A percentile compares a stretch with the other conserved stretches of the same genome.
These are phyloP conservation scores for Lapara coniferarum DNA, from an alignment of 2,888 invertebrate genomes.

Conservation along the genomic window DNA sequence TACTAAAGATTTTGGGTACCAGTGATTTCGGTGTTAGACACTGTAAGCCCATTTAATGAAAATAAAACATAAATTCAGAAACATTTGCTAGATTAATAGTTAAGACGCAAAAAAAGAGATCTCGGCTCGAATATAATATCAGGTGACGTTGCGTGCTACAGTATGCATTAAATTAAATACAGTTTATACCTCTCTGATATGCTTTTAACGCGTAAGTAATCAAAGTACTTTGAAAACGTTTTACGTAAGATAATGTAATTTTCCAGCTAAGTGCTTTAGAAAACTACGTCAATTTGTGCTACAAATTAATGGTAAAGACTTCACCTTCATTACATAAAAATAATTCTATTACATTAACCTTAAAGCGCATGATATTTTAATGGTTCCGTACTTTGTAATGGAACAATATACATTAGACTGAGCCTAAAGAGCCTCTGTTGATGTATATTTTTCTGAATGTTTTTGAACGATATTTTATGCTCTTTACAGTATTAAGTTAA, in stretches of 20 bases:
- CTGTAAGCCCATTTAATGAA: too few relatives aligned
- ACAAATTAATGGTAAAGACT: neutral
- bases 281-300: neutral
- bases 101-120: too few relatives aligned
- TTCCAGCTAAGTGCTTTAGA: slow-evolving; percentile 1
- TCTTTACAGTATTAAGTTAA: too few relatives aligned
- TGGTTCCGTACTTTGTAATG: neutral
- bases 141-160: neutral
- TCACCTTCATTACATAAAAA: neutral
- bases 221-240: neutral
- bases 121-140: too few relatives aligned
- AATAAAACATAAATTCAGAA: too few relatives aligned
- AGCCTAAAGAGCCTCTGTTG: neutral
- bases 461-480: too few relatives aligned
- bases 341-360: neutral
- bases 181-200: neutral
- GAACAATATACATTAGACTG: neutral
- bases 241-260: neutral
- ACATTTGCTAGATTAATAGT: too few relatives aligned
- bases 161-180: neutral
- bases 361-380: neutral
- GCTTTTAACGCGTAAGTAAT: neutral
- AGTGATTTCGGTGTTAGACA: too few relatives aligned
- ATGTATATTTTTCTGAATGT: neutral
- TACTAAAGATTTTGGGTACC: too few relatives aligned